Conservation (phyloP, 2,113 vertebrate species). For the Tiliqua scincoides region DNA sequence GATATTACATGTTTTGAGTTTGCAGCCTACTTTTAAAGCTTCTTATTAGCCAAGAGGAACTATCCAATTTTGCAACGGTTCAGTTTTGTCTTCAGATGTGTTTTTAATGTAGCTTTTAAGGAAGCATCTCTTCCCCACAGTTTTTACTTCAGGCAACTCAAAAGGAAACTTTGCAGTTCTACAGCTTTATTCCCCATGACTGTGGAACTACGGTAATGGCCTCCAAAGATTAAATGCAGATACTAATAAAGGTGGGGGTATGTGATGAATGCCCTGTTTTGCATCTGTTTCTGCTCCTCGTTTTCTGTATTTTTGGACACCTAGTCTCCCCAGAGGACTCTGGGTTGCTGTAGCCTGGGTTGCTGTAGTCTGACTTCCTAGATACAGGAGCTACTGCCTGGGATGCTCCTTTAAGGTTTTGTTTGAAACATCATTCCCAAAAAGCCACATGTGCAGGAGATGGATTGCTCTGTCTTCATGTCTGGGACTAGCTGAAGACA, state of each 20-base stretch:
- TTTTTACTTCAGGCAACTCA: background rate
- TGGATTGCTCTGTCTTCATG: too few relatives aligned
- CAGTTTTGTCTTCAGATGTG: background rate
- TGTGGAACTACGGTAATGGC: background rate
- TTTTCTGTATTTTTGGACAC: too few relatives aligned
- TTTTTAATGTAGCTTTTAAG: background rate
- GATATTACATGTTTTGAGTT: background rate
- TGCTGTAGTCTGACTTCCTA: too few relatives aligned
- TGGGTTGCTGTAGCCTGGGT: too few relatives aligned
- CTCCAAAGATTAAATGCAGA: background rate
- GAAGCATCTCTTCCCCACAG: background rate
- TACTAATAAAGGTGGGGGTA: background rate
- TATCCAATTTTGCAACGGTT: background rate
- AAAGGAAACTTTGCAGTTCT: background rate
- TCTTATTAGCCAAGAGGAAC: background rate
- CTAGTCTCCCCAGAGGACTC: too few relatives aligned
- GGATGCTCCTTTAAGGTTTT: too few relatives aligned
- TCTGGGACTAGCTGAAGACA: too few relatives aligned
- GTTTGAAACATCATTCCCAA: too few relatives aligned
- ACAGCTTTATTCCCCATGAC: background rate
- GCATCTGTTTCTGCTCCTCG: background rate
- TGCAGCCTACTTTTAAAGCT: slow-evolving; percentile 8
- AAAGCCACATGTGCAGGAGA: too few relatives aligned
- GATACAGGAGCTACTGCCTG: too few relatives aligned
- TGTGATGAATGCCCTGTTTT: too few relatives aligned